Conservation (phyloP, 1,140 invertebrate genomes). For the Scaptomyza hsui region DNA sequence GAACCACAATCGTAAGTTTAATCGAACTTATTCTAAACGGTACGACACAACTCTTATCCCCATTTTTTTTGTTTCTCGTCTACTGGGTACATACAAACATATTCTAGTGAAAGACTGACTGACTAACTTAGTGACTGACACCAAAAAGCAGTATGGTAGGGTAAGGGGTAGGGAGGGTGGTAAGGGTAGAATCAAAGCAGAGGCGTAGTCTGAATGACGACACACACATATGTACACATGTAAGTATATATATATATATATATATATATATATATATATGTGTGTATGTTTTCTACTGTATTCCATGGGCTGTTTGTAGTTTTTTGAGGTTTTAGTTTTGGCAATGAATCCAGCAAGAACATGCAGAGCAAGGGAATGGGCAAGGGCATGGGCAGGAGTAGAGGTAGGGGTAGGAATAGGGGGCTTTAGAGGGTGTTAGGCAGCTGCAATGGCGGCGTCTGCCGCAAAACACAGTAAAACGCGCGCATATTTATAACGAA, state of each 20-base stretch:
- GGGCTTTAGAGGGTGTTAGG: slow-evolving; percentile 7
- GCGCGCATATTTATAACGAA: slow-evolving; percentile 82
- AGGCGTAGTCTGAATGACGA: background rate
- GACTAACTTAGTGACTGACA: slow-evolving; percentile 27
- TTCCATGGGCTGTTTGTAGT: background rate
- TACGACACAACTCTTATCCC: too few species aligned
- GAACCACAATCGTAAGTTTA: too few species aligned
- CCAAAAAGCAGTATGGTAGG: background rate
- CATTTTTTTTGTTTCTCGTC: background rate
- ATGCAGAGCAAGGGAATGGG: background rate
- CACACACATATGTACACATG: background rate
- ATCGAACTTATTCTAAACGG: too few species aligned
- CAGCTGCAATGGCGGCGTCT: slow-evolving; percentile 31
- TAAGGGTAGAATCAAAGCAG: too few species aligned
- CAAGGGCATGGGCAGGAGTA: background rate
- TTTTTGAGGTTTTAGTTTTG: slow-evolving; percentile 17
- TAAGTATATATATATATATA: background rate
- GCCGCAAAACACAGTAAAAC: slow-evolving; percentile 78
- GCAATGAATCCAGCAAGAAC: slow-evolving; percentile 1
- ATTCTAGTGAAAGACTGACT: slow-evolving; percentile 38
- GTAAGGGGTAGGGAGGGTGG: background rate
- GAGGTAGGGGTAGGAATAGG: too few species aligned
- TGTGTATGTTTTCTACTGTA: background rate
- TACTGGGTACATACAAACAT: slow-evolving; percentile 23
- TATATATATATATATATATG: too few species aligned